Evolutionary conservation across 2,113 vertebrate species (phyloP), one percentile per base, ranked within the genome.

Genomic region (Anarrhichthys ocellatus): DNA sequence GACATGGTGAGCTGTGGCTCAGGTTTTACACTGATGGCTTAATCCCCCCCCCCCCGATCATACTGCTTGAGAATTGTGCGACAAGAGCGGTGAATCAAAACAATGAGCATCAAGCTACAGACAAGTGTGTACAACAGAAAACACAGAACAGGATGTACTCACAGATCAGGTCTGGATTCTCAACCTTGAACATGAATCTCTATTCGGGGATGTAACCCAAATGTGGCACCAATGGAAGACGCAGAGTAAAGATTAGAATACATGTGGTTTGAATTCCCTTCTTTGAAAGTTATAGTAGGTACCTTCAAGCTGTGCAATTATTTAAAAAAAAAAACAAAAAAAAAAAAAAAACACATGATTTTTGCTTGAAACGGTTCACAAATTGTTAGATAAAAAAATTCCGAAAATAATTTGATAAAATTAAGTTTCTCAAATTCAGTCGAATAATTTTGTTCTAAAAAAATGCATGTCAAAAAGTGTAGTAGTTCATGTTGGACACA

Each of bases 81-180:
- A 79, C 56, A n/a, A 50, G 73, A 86, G 80, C 36, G 15, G 73
- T 52, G 78, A 56, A 72, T 32, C 46, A 66, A 82, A 78, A 84
- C 75, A 10, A 80, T 10, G 67, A 5, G 40, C 9, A 1, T 61
- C 9, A 2, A 69, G 61, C 58, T 17, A 6, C 6, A 27, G 36
- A 24, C 8, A 1, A 17, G 13, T 7, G 32, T 14, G 24, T 32
- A 32, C 32, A 32, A 32, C 32, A 32, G 32, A 32, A 8, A 3
- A 59, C 27, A 13, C 17, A 9, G 22, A 4, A 1, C 29, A 15
- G 17, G 42, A 18, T 11, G 8, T n/a, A 24, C 42, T 32, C 56
- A 70, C 46, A 64, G 24, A 54, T 20, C 80, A 64, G 66, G 56
- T 29, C 46, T 36, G 2, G 32, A 44, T 34, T 50, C 52, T 67